Evolutionary conservation across 1,140 invertebrate genomes (phyloP).

Genomic region (Tetragnatha versicolor): DNA sequence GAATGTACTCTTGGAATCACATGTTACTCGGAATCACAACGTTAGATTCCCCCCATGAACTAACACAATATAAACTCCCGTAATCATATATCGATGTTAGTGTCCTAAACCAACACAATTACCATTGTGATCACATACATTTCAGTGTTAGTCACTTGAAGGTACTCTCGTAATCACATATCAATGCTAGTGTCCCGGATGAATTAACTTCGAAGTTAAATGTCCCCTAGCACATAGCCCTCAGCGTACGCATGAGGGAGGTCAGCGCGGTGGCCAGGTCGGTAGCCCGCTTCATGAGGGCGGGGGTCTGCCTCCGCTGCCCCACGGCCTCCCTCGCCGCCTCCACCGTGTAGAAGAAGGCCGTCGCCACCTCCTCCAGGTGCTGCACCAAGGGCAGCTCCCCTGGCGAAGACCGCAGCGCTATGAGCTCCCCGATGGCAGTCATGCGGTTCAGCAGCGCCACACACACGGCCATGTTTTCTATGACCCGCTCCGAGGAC

Average conservation of each 20-base stretch:
- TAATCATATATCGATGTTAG: no score
- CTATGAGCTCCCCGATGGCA: slow-evolving; percentile 74
- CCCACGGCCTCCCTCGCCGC: slow-evolving; percentile 62
- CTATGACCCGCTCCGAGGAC: slow-evolving; percentile 68
- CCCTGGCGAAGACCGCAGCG: slow-evolving; percentile 76
- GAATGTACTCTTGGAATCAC: no score
- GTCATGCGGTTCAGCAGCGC: slow-evolving; percentile 70
- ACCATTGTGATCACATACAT: no score
- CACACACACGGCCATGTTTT: slow-evolving; percentile 75
- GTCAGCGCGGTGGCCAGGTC: slow-evolving; percentile 81
- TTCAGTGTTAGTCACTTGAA: no score
- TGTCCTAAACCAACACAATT: no score
- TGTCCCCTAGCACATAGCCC: slow-evolving; percentile 62
- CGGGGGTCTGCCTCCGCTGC: slow-evolving; percentile 67
- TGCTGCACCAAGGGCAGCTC: slow-evolving; percentile 78
- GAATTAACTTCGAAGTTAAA: no score
- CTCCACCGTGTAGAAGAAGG: slow-evolving; percentile 70
- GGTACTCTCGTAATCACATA: no score
- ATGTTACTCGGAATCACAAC: no score
- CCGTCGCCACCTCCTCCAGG: slow-evolving; percentile 80
- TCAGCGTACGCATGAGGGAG: slow-evolving; percentile 78
- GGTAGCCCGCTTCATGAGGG: slow-evolving; percentile 76
- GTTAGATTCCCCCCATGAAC: no score
- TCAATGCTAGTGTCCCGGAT: no score
- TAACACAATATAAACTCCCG: no score